These are phyloP conservation scores for Drosophila rhopaloa DNA, from an alignment of 1,140 invertebrate genomes.

Conservation along the genomic window DNA sequence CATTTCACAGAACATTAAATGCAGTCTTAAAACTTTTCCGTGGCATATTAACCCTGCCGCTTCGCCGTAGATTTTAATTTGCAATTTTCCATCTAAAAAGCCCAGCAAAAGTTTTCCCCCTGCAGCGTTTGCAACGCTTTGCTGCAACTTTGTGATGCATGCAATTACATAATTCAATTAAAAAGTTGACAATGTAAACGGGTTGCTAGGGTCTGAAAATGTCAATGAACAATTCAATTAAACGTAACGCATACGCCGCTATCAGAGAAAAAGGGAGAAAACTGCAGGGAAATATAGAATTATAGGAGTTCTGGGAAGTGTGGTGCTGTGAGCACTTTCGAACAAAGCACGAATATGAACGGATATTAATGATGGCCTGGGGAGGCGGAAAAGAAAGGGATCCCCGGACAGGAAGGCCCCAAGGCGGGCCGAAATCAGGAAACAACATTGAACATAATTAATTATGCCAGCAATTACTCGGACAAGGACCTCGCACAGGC, in stretches of 20 bases:
- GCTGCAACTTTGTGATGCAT: constrained; percentile 55
- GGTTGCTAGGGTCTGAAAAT: constrained; percentile 23
- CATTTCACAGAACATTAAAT: constrained; percentile 19
- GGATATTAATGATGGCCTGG: constrained; percentile 48
- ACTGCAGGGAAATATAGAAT: constrained; percentile 12
- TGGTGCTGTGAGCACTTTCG: background rate
- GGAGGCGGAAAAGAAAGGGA: background rate
- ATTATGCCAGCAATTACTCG: constrained; percentile 54
- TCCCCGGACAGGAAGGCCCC: too few relatives aligned
- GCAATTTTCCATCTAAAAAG: constrained; percentile 34
- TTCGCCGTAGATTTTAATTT: constrained; percentile 41
- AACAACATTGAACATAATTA: constrained; percentile 54
- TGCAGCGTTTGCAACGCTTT: constrained; percentile 34
- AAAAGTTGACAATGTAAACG: constrained; percentile 67
- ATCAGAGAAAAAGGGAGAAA: background rate
- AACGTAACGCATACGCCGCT: constrained; percentile 51
- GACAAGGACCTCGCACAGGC: constrained; percentile 34
- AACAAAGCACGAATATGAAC: constrained; percentile 22
- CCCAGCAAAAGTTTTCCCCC: constrained; percentile 20
- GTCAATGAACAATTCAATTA: constrained; percentile 75
- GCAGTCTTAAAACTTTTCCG: constrained; percentile 5
- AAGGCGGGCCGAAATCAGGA: constrained; percentile 37
- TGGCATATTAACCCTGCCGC: background rate
- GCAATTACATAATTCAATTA: constrained; percentile 74
- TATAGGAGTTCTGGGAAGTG: constrained; percentile 25